These are phyloP conservation scores for Xyrauchen texanus DNA, from an alignment of 2,113 vertebrate genomes.

Conservation along the genomic window DNA sequence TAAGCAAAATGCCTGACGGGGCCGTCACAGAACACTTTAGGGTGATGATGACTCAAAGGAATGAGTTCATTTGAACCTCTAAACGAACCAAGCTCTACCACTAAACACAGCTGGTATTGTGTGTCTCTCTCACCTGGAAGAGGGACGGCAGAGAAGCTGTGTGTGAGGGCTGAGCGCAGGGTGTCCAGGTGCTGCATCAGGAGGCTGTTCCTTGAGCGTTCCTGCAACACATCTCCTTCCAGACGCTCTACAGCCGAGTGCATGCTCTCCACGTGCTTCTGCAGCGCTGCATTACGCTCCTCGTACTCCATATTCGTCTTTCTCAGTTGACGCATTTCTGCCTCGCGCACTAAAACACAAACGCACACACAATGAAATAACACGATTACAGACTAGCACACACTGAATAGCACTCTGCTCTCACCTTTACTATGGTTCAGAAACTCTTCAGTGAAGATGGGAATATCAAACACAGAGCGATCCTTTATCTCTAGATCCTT, in stretches of 20 bases:
- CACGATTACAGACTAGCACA: background rate
- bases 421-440: constrained; percentile 98
- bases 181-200: constrained; percentile 93
- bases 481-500: constrained; percentile 93
- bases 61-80: too few species aligned
- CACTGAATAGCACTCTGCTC: background rate
- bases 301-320: constrained; percentile 99
- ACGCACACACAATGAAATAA: background rate
- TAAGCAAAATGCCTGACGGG: too few species aligned
- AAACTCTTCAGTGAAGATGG: constrained; percentile 98
- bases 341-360: constrained; percentile 82
- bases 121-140: constrained; percentile 80
- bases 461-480: constrained; percentile 97
- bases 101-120: background rate
- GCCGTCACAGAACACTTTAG: too few species aligned
- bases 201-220: constrained; percentile 87
- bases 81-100: too few species aligned
- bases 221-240: constrained; percentile 93
- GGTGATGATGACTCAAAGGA: too few species aligned
- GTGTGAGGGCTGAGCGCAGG: constrained; percentile 86
- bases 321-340: constrained; percentile 91
- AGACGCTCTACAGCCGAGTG: constrained; percentile 91
- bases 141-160: constrained; percentile 84
- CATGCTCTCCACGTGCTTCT: constrained; percentile 99
- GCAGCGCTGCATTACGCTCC: constrained; percentile 93